Conservation (phyloP, 2,797 vertebrate genomes). For the Distichodus sexfasciatus region DNA sequence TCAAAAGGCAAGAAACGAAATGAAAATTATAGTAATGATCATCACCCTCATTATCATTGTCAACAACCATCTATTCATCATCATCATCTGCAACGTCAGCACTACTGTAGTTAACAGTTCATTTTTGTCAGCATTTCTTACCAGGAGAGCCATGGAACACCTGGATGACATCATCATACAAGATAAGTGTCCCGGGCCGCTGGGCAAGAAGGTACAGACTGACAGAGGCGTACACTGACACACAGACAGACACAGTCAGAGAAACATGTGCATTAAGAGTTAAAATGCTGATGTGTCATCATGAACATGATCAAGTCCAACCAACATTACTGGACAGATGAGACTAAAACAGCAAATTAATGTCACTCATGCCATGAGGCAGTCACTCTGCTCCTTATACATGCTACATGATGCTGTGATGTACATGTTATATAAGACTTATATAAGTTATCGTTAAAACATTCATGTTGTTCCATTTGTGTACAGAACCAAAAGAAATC, state of each 20-base stretch:
- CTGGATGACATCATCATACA: slow-evolving; percentile 93
- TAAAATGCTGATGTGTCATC: neutral
- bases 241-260: too few species aligned
- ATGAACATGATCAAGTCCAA: too few species aligned
- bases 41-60: too few species aligned
- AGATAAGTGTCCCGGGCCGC: slow-evolving; percentile 91
- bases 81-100: too few species aligned
- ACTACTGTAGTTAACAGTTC: too few species aligned
- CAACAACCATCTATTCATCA: neutral
- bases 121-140: slow-evolving; percentile 54
- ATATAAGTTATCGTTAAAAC: neutral
- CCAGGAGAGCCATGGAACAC: slow-evolving; percentile 92
- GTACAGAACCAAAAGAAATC: neutral
- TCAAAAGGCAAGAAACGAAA: too few species aligned
- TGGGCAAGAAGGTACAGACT: slow-evolving; percentile 91
- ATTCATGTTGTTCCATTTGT: neutral
- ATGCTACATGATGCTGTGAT: neutral
- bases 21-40: too few species aligned
- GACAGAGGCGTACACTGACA: slow-evolving; percentile 87
- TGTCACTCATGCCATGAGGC: too few species aligned
- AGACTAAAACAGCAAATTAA: too few species aligned
- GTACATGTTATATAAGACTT: neutral
- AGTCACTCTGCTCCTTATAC: neutral
- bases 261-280: too few species aligned
- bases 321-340: too few species aligned